These are phyloP conservation scores for Zhuqinia jingwanae DNA, from an alignment of 2,888 invertebrate species.

Conservation along the genomic window DNA sequence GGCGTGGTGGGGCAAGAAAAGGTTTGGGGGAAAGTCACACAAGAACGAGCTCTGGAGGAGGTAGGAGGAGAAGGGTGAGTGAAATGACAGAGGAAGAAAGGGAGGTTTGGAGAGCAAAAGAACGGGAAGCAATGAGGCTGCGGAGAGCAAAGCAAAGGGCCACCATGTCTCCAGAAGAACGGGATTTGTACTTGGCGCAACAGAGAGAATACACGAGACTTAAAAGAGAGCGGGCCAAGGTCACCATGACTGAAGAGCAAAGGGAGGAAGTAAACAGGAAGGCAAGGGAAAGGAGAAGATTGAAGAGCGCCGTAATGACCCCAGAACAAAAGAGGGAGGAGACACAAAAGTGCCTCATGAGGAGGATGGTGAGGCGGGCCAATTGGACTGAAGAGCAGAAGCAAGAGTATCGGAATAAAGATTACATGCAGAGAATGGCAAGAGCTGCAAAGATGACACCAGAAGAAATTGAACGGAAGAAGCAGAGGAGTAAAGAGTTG, in stretches of 20 bases:
- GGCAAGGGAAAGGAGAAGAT: slow-evolving; percentile 26
- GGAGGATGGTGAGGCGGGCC: background rate
- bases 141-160: background rate
- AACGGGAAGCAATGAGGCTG: slow-evolving; percentile 3
- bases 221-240: too few relatives aligned
- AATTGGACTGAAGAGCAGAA: slow-evolving; percentile 55
- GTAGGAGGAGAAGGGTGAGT: too few relatives aligned
- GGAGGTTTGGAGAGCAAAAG: background rate
- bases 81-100: too few relatives aligned
- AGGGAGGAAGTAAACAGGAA: slow-evolving; percentile 6
- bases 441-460: background rate
- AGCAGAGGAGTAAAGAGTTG: background rate
- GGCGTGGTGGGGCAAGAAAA: too few relatives aligned
- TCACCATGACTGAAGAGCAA: too few relatives aligned
- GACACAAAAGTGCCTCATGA: background rate
- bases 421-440: slow-evolving; percentile 24
- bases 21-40: too few relatives aligned
- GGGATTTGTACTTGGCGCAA: too few relatives aligned
- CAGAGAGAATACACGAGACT: too few relatives aligned
- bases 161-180: background rate
- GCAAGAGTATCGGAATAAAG: background rate
- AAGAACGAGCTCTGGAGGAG: too few relatives aligned
- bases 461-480: slow-evolving; percentile 17
- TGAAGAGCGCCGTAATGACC: background rate
- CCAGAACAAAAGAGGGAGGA: slow-evolving; percentile 40